phyloP scores from a whole-genome alignment of 2,113 vertebrate genomes.

The Oreocharis arfaki region DNA sequence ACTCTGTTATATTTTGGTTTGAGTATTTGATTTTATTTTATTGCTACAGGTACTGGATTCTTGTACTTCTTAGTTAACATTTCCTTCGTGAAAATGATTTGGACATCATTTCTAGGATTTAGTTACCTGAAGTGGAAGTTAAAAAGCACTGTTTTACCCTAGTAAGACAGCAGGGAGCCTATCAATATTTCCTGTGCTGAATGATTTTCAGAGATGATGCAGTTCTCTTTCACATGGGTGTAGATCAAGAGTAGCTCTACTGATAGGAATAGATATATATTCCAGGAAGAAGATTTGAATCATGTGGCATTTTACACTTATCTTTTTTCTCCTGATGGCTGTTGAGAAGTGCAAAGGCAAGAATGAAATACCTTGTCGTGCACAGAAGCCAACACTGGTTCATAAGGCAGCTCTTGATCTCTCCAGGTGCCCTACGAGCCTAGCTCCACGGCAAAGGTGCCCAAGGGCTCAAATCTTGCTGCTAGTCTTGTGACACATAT shows the following conservation, averaged over 20 bases:
- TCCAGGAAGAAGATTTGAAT: background rate
- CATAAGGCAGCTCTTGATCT: background rate
- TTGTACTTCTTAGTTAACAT: background rate
- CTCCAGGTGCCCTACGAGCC: background rate
- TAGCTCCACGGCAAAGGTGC: background rate
- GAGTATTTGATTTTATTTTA: background rate
- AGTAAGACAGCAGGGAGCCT: background rate
- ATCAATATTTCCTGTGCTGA: slow-evolving; percentile 32
- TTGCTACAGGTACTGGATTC: background rate
- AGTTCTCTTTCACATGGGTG: background rate
- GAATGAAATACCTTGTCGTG: background rate
- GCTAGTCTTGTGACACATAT: background rate
- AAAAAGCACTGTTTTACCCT: slow-evolving; percentile 4
- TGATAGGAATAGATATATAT: background rate
- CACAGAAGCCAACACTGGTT: background rate
- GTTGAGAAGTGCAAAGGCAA: slow-evolving; percentile 7
- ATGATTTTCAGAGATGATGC: background rate
- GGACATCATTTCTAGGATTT: slow-evolving; percentile 1
- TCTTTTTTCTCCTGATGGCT: background rate
- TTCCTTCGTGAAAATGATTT: background rate
- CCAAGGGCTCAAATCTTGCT: background rate
- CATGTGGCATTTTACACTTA: background rate
- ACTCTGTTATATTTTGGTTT: background rate
- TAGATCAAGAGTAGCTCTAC: background rate
- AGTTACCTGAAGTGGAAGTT: slow-evolving; percentile 7